Evolutionary conservation across 2,888 invertebrate genomes (phyloP).

Genomic region (Euproctis similis): DNA sequence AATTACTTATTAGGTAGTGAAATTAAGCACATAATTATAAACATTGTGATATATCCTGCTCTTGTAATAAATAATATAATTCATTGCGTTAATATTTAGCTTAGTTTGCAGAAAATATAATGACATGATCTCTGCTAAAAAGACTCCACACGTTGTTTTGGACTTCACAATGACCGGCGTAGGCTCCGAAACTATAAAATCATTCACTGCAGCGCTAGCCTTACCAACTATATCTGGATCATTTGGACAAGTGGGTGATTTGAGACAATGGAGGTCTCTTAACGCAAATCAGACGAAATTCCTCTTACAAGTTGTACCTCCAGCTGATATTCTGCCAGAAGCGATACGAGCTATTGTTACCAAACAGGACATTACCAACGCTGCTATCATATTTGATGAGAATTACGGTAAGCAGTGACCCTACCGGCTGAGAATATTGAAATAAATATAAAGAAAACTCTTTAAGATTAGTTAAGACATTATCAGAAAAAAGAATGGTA

Average conservation of each 20-base stretch:
- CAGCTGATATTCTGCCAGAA: slow-evolving; percentile 89
- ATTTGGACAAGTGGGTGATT: slow-evolving; percentile 89
- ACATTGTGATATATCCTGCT: too few relatives aligned
- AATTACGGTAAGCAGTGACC: slow-evolving; percentile 86
- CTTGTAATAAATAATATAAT: too few relatives aligned
- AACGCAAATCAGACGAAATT: slow-evolving; percentile 82
- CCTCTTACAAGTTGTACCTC: slow-evolving; percentile 88
- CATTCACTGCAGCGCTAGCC: slow-evolving; percentile 85
- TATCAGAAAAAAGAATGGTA: too few relatives aligned
- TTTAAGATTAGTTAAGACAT: too few relatives aligned
- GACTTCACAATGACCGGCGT: slow-evolving; percentile 89
- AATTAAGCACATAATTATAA: too few relatives aligned
- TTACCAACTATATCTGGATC: slow-evolving; percentile 90
- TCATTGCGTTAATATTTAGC: too few relatives aligned
- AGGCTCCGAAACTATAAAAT: slow-evolving; percentile 89
- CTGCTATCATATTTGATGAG: slow-evolving; percentile 92
- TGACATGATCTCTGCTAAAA: slow-evolving; percentile 77
- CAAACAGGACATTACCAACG: slow-evolving; percentile 91
- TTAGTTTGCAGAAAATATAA: slow-evolving; percentile 85
- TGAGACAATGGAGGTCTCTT: slow-evolving; percentile 87
- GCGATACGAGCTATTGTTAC: slow-evolving; percentile 87
- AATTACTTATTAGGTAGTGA: too few relatives aligned
- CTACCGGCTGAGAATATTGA: too few relatives aligned
- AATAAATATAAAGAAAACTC: too few relatives aligned
- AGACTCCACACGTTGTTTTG: slow-evolving; percentile 85